These are phyloP conservation scores for Tetraodon nigroviridis DNA, from an alignment of 2,113 vertebrate species.

Conservation along the genomic window DNA sequence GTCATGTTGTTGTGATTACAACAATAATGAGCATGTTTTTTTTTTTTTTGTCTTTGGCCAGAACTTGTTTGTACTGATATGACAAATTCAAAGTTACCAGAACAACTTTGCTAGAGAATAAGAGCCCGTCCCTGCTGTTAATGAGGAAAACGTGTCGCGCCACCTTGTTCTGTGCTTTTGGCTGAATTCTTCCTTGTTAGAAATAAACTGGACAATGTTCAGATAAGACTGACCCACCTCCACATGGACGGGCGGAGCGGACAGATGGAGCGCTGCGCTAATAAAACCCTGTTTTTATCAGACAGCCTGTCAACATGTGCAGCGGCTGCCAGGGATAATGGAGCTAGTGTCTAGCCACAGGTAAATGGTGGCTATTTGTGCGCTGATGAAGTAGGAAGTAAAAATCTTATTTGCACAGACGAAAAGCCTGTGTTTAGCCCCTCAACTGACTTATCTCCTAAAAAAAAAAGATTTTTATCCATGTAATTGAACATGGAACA, in stretches of 20 bases:
- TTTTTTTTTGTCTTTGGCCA: neutral
- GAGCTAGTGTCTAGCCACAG: conserved; percentile 28
- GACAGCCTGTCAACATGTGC: conserved; percentile 42
- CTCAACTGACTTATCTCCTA: conserved; percentile 14
- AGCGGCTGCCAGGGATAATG: conserved; percentile 43
- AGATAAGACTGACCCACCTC: conserved; percentile 42
- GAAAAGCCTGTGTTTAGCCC: conserved; percentile 15
- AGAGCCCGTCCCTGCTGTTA: conserved; percentile 8
- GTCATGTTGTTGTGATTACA: conserved; percentile 22
- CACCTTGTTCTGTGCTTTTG: neutral
- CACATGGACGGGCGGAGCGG: conserved; percentile 31
- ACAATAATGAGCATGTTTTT: conserved; percentile 30
- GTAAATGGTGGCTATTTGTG: conserved; percentile 57
- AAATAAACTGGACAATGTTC: conserved; percentile 49
- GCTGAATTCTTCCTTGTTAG: conserved; percentile 18
- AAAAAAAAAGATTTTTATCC: neutral
- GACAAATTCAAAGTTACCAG: conserved; percentile 11
- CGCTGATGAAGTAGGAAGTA: conserved; percentile 52
- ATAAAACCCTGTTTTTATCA: conserved; percentile 41
- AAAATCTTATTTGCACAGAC: conserved; percentile 47
- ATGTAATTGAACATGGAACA: neutral
- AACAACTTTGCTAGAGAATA: neutral
- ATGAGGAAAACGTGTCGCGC: conserved; percentile 10
- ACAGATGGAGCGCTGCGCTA: conserved; percentile 57
- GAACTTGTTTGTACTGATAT: conserved; percentile 1